A percentile compares a stretch with the other conserved stretches of the same genome.
These are phyloP conservation scores for Takifugu rubripes DNA, from an alignment of 2,797 vertebrate genomes.

Conservation along the genomic window DNA sequence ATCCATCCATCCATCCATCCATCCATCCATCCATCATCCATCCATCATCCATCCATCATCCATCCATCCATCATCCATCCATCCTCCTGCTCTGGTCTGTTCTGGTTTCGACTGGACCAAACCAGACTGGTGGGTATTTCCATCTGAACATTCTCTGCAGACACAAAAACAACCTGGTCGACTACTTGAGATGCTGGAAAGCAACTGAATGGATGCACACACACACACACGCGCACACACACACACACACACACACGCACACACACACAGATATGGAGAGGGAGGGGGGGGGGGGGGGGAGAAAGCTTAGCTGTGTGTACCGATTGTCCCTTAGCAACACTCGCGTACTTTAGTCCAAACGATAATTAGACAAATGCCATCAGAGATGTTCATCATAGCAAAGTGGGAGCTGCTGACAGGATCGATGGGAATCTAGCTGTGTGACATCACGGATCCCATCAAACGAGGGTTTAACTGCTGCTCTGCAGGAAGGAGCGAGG, in stretches of 20 bases:
- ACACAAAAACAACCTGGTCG: constrained; percentile 34
- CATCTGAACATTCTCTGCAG: constrained; percentile 13
- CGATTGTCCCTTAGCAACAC: constrained; percentile 34
- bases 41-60: neutral
- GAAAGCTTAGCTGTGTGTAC: constrained; percentile 12
- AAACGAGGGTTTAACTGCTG: constrained; percentile 6
- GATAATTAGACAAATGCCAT: constrained; percentile 55
- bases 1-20: too few species aligned
- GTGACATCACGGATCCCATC: constrained; percentile 13
- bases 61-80: constrained; percentile 21
- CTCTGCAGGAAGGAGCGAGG: too few species aligned
- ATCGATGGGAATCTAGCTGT: constrained; percentile 36
- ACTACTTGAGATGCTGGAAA: neutral
- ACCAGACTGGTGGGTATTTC: constrained; percentile 20
- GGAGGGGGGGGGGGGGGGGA: too few species aligned
- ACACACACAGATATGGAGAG: too few species aligned
- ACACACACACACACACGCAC: too few species aligned
- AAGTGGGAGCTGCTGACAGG: constrained; percentile 52
- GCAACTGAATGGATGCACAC: neutral
- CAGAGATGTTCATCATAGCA: constrained; percentile 39
- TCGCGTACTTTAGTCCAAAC: constrained; percentile 25
- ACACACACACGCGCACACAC: neutral
- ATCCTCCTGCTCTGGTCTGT: neutral
- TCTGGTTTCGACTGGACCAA: constrained; percentile 16
- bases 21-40: too few species aligned